Evolutionary conservation across 2,888 invertebrate species (phyloP).

Genomic region (Plebejus anna): DNA sequence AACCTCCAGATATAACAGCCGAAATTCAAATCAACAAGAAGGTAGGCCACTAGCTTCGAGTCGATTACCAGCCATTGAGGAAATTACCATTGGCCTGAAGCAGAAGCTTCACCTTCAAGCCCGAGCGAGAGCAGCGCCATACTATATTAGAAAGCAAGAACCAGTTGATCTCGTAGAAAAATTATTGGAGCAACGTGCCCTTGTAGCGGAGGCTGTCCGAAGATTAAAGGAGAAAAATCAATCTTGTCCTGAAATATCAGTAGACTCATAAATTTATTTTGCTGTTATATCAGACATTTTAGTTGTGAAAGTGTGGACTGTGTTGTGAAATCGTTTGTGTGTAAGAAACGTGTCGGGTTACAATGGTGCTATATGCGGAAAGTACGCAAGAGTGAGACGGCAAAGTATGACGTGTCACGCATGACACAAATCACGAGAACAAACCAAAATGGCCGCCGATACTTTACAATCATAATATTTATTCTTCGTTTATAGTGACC

Average conservation of each 20-base stretch:
- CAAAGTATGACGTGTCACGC: conserved; percentile 74
- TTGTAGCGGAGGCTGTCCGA: conserved; percentile 76
- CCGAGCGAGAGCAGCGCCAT: conserved; percentile 73
- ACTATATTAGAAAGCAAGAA: conserved; percentile 77
- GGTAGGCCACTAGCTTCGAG: conserved; percentile 59
- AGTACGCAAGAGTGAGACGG: conserved; percentile 71
- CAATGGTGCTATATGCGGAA: conserved; percentile 80
- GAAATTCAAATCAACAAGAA: conserved; percentile 51
- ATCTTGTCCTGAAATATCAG: conserved; percentile 73
- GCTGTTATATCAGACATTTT: conserved; percentile 69
- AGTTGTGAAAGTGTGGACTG: conserved; percentile 78
- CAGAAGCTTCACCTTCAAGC: conserved; percentile 77
- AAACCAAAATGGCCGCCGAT: conserved; percentile 77
- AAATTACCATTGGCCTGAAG: conserved; percentile 74
- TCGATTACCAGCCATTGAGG: conserved; percentile 71
- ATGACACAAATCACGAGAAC: conserved; percentile 76
- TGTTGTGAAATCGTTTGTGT: conserved; percentile 80
- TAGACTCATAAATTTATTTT: conserved; percentile 69
- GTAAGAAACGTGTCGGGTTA: conserved; percentile 78
- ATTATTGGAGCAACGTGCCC: conserved; percentile 72
- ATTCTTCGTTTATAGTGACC: conserved; percentile 77
- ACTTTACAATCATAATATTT: conserved; percentile 80
- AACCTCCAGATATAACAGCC: conserved; percentile 64
- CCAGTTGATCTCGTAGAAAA: conserved; percentile 75
- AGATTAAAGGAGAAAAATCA: conserved; percentile 76